Evolutionary conservation across 2,888 invertebrate species (phyloP).

Genomic region (Tiphia femorata): DNA sequence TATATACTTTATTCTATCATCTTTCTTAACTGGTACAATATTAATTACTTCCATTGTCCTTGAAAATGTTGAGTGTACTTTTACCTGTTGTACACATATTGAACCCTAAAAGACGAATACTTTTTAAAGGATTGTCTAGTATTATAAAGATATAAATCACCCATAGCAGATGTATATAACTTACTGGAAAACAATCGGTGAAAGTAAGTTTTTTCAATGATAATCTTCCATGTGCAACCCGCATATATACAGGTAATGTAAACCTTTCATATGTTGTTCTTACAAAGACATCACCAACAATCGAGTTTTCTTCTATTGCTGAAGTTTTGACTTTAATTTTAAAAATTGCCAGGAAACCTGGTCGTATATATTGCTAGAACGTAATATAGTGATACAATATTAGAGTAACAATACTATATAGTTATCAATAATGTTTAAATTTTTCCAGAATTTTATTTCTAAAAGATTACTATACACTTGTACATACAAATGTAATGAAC

Average conservation of each 20-base stretch:
- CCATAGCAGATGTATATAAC: conserved; percentile 60
- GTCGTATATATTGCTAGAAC: conserved; percentile 72
- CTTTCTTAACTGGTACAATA: conserved; percentile 73
- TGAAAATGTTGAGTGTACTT: conserved; percentile 85
- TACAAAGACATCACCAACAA: conserved; percentile 79
- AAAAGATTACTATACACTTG: too few relatives aligned
- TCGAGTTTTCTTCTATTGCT: conserved; percentile 76
- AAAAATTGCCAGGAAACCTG: conserved; percentile 78
- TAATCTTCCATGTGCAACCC: conserved; percentile 81
- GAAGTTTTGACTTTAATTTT: conserved; percentile 79
- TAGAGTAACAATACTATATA: not conserved
- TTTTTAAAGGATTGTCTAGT: not conserved
- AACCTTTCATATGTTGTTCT: conserved; percentile 79
- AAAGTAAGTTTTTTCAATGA: conserved; percentile 75
- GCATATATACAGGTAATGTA: conserved; percentile 79
- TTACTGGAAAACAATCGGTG: conserved; percentile 85
- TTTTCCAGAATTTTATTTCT: too few relatives aligned
- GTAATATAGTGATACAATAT: conserved; percentile 21
- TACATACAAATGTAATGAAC: conserved; percentile 3
- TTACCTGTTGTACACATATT: conserved; percentile 81
- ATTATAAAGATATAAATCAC: too few relatives aligned
- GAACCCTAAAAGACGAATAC: conserved; percentile 75
- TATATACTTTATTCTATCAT: conserved; percentile 63
- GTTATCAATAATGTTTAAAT: conserved; percentile 14
- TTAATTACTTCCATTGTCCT: conserved; percentile 83